These are phyloP conservation scores for Myotis pilosus DNA, from an alignment of 2,797 vertebrate genomes.

Conservation along the genomic window DNA sequence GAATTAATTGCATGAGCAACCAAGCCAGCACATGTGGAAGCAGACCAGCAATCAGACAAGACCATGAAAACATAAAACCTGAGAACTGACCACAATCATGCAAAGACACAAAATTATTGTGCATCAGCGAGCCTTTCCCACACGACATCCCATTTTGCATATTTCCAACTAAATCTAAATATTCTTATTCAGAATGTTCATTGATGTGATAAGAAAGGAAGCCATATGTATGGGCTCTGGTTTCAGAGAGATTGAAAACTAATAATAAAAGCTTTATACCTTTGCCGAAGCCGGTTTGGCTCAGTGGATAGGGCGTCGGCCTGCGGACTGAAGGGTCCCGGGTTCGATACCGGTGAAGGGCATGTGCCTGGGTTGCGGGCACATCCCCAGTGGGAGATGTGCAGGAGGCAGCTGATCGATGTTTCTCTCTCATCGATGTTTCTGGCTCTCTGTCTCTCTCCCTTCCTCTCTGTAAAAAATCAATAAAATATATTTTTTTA, in stretches of 20 bases:
- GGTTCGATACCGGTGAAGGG: too few relatives aligned
- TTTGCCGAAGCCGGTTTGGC: too few relatives aligned
- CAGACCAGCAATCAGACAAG: not conserved
- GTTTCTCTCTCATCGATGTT: too few relatives aligned
- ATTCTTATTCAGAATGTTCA: not conserved
- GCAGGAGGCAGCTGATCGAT: too few relatives aligned
- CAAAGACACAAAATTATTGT: not conserved
- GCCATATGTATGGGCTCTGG: not conserved
- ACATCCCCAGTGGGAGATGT: too few relatives aligned
- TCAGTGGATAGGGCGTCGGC: too few relatives aligned
- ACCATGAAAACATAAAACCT: not conserved
- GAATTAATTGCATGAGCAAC: not conserved
- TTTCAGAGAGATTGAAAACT: not conserved
- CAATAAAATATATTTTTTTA: too few relatives aligned
- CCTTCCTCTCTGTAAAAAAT: too few relatives aligned
- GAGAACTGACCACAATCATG: not conserved
- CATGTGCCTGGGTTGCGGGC: too few relatives aligned
- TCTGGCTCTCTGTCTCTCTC: too few relatives aligned
- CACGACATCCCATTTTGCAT: not conserved
- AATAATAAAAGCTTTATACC: not conserved
- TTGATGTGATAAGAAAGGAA: not conserved
- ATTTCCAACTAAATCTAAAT: not conserved
- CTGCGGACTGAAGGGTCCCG: too few relatives aligned
- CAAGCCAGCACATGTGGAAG: not conserved
- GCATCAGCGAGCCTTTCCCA: not conserved